phyloP scores from a whole-genome alignment of 2,888 invertebrate genomes.

The Pachycephus smyrnensis region DNA sequence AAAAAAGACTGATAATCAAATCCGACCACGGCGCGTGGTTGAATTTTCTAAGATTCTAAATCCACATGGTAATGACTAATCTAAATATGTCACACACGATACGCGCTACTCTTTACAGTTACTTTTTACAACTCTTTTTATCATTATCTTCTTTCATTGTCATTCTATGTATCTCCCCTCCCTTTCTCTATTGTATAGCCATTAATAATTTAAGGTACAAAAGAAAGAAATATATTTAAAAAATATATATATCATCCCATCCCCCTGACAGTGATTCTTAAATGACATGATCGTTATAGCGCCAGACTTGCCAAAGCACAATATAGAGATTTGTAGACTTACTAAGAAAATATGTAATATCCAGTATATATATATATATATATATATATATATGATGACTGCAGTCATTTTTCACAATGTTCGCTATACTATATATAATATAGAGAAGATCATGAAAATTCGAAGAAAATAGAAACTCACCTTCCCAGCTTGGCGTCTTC shows the following conservation, averaged over 20 bases:
- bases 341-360: slow-evolving; percentile 15
- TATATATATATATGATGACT: slow-evolving; percentile 28
- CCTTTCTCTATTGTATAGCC: neutral
- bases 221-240: neutral
- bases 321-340: slow-evolving; percentile 39
- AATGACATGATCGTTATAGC: slow-evolving; percentile 55
- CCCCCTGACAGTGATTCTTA: neutral
- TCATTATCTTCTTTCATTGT: neutral
- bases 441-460: slow-evolving; percentile 15
- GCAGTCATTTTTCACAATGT: slow-evolving; percentile 17
- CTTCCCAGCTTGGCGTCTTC: slow-evolving; percentile 88
- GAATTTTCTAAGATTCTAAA: neutral
- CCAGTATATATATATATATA: slow-evolving; percentile 5
- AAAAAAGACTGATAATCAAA: neutral
- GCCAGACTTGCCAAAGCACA: slow-evolving; percentile 66
- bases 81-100: neutral
- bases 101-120: neutral
- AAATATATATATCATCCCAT: neutral
- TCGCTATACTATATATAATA: slow-evolving; percentile 17
- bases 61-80: neutral
- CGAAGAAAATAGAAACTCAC: slow-evolving; percentile 68
- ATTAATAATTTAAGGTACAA: neutral
- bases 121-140: neutral
- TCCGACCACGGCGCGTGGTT: neutral
- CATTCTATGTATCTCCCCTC: neutral